Evolutionary conservation across 2,888 invertebrate species (phyloP).

Genomic region (Cataglyphis rosenhaueri): DNA sequence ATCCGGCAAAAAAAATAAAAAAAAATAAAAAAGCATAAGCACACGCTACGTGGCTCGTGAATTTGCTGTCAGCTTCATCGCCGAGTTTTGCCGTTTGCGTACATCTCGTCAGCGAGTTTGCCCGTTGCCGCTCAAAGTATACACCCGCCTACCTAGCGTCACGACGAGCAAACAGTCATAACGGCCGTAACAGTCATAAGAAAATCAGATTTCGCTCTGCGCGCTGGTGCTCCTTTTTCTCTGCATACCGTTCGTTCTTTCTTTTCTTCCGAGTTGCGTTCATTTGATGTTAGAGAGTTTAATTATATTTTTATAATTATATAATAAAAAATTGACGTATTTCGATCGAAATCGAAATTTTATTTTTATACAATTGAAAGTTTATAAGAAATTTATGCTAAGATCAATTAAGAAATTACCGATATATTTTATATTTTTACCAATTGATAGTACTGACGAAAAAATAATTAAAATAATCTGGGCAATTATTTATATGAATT

Average conservation of each 20-base stretch:
- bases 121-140: slow-evolving; percentile 46
- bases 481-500: slow-evolving; percentile 3
- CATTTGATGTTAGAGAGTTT: background rate
- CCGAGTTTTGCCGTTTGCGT: slow-evolving; percentile 49
- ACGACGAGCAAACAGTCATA: slow-evolving; percentile 59
- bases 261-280: slow-evolving; percentile 40
- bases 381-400: background rate
- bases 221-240: slow-evolving; percentile 4
- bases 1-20: slow-evolving; percentile 3
- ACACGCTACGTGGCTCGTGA: slow-evolving; percentile 1
- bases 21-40: background rate
- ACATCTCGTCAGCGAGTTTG: slow-evolving; percentile 55
- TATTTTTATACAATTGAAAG: background rate
- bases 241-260: slow-evolving; percentile 31
- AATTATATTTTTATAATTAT: background rate
- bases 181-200: slow-evolving; percentile 53
- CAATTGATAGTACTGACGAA: background rate
- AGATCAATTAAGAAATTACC: background rate
- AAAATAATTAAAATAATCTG: background rate
- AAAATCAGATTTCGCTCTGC: slow-evolving; percentile 62
- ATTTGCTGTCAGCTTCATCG: slow-evolving; percentile 41
- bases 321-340: background rate
- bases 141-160: slow-evolving; percentile 51
- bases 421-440: background rate
- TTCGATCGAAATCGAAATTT: background rate